Conservation (phyloP, 1,140 invertebrate genomes). For the Saxidomus purpurata region DNA sequence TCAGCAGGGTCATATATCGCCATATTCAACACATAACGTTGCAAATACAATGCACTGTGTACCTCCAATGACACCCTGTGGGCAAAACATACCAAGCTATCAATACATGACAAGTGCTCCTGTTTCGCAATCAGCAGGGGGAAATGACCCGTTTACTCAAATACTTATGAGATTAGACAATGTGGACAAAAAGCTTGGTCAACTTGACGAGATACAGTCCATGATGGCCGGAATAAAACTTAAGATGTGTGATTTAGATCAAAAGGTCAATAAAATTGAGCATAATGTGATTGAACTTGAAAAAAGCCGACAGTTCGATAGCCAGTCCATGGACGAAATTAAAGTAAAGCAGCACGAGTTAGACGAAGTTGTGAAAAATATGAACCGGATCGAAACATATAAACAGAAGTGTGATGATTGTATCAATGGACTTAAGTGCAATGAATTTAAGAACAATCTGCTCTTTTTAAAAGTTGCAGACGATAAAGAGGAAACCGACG, state of each 20-base stretch:
- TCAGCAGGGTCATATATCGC: neutral
- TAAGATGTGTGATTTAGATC: neutral
- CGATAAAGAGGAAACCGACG: neutral
- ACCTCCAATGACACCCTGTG: neutral
- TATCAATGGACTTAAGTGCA: neutral
- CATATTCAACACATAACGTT: neutral
- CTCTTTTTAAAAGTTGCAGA: neutral
- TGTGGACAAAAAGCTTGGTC: neutral
- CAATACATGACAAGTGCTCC: neutral
- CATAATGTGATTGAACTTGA: slow-evolving; percentile 5
- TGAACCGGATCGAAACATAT: neutral
- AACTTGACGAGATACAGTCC: neutral
- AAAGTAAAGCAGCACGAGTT: neutral
- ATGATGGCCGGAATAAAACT: neutral
- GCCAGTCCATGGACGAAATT: neutral
- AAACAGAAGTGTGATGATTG: neutral
- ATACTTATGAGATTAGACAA: neutral
- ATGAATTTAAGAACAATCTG: neutral
- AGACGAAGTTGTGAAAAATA: neutral
- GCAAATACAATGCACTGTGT: neutral
- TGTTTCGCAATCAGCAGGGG: neutral
- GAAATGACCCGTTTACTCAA: neutral
- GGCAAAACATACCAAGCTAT: neutral
- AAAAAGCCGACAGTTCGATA: slow-evolving; percentile 18
- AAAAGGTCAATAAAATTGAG: neutral